Percentiles rank a stretch among this genome's conserved stretches.
These are phyloP conservation scores for Acanthosepion lycidas DNA, from an alignment of 2,888 invertebrate species.

Conservation along the genomic window DNA sequence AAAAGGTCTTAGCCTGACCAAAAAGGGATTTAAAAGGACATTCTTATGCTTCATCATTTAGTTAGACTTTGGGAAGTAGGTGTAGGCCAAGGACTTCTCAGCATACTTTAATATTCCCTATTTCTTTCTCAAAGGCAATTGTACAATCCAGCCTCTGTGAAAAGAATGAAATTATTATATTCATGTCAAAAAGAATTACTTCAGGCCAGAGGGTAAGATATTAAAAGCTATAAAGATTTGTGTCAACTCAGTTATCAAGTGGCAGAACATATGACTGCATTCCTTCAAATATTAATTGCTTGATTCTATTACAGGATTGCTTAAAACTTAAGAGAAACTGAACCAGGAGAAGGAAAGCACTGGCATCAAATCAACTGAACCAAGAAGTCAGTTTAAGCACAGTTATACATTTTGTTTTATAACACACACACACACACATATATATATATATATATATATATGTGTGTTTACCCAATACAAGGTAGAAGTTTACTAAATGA, in stretches of 20 bases:
- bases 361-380: neutral
- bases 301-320: too few relatives aligned
- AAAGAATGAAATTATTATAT: neutral
- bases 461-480: too few relatives aligned
- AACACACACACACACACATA: too few relatives aligned
- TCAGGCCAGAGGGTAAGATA: neutral
- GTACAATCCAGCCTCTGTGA: neutral
- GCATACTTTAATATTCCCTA: too few relatives aligned
- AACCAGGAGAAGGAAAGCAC: neutral
- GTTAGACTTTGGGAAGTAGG: too few relatives aligned
- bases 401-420: neutral
- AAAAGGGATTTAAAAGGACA: too few relatives aligned
- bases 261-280: neutral
- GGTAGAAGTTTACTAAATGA: too few relatives aligned
- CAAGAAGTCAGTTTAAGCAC: neutral
- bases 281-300: neutral
- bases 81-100: too few relatives aligned
- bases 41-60: too few relatives aligned
- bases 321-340: too few relatives aligned
- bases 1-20: too few relatives aligned
- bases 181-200: neutral
- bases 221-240: neutral
- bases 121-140: neutral
- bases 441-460: too few relatives aligned
- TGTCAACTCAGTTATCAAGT: neutral